phyloP scores from a whole-genome alignment of 2,797 vertebrate genomes.

The Halcyon chelicuti region DNA sequence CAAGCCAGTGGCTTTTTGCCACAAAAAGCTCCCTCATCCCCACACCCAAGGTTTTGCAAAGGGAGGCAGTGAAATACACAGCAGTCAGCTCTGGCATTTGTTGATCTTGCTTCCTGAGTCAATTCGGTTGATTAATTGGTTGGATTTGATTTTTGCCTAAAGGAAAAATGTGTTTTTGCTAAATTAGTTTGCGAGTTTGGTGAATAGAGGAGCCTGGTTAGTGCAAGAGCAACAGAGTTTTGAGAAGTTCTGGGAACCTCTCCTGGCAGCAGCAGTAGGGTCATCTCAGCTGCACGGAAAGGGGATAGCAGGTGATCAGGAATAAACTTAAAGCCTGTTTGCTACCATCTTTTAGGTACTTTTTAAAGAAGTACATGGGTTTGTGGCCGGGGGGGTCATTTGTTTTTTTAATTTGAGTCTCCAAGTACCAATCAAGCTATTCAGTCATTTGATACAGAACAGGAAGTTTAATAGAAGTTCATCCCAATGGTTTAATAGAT shows the following conservation, averaged over 20 bases:
- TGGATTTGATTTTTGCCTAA: slow-evolving; percentile 30
- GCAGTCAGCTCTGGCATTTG: not conserved
- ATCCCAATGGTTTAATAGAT: not conserved
- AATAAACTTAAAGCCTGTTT: not conserved
- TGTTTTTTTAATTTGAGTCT: not conserved
- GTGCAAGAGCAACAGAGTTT: not conserved
- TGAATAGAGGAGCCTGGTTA: not conserved
- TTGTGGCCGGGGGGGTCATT: not conserved
- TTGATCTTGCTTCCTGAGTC: slow-evolving; percentile 2
- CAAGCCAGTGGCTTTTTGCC: not conserved
- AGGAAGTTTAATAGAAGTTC: not conserved
- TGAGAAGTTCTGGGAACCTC: not conserved
- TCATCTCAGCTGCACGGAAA: not conserved
- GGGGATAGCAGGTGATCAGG: not conserved
- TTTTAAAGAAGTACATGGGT: not conserved
- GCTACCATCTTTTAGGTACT: not conserved
- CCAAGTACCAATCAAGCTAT: fast-evolving
- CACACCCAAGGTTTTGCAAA: not conserved
- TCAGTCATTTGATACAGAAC: not conserved
- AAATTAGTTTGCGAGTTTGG: not conserved
- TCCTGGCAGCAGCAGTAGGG: not conserved
- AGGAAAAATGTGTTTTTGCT: not conserved
- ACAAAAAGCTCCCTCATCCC: not conserved
- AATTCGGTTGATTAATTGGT: slow-evolving; percentile 22
- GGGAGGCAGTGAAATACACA: not conserved